These are phyloP conservation scores for Agapetus fuscipes DNA, from an alignment of 2,888 invertebrate species.

Conservation along the genomic window DNA sequence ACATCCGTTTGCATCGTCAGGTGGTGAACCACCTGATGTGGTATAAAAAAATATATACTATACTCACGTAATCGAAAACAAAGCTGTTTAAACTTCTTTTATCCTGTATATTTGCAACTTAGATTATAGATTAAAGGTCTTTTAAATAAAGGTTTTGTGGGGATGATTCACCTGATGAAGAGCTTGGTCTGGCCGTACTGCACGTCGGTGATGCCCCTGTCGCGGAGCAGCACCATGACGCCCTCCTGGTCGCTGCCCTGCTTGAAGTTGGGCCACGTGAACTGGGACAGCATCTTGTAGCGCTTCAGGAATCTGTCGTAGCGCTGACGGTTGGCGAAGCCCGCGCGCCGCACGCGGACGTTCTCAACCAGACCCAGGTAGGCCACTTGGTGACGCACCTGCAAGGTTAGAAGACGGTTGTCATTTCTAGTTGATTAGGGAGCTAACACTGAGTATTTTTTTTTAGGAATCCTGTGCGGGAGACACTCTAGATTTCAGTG, in stretches of 20 bases:
- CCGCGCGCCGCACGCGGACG: constrained; percentile 89
- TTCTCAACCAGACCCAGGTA: constrained; percentile 94
- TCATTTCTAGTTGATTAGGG: too few relatives aligned
- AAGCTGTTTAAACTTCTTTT: too few relatives aligned
- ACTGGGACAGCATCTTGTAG: constrained; percentile 93
- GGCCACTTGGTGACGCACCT: constrained; percentile 60
- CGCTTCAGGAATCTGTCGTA: constrained; percentile 90
- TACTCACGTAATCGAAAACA: too few relatives aligned
- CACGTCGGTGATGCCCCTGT: constrained; percentile 71
- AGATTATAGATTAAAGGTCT: too few relatives aligned
- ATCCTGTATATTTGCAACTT: too few relatives aligned
- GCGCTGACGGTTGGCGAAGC: constrained; percentile 92
- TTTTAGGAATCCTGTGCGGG: too few relatives aligned
- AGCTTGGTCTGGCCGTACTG: constrained; percentile 94
- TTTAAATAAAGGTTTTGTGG: too few relatives aligned
- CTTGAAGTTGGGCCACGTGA: constrained; percentile 95
- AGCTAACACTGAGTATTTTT: too few relatives aligned
- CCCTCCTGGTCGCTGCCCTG: constrained; percentile 71
- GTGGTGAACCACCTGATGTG: too few relatives aligned
- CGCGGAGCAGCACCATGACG: constrained; percentile 73
- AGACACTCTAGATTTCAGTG: too few relatives aligned
- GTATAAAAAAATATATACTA: too few relatives aligned
- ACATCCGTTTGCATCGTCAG: too few relatives aligned
- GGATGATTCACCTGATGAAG: constrained; percentile 77
- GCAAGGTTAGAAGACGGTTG: constrained; percentile 1